Evolutionary conservation across 2,113 vertebrate species (phyloP).

Genomic region (Solenodon paradoxus): DNA sequence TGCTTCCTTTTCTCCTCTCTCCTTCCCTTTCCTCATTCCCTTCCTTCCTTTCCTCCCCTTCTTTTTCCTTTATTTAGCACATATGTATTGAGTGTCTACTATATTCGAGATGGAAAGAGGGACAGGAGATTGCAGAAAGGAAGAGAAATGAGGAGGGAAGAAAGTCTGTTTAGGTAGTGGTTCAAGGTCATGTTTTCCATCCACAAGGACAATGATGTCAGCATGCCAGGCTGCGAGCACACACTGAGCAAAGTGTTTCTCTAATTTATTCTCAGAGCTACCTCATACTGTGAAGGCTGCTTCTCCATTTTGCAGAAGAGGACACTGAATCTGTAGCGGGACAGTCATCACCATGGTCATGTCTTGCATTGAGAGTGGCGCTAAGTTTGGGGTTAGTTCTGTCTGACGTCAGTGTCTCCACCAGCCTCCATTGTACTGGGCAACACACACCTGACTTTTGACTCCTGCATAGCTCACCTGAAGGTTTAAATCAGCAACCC

Average conservation of each 20-base stretch:
- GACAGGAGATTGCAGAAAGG: neutral
- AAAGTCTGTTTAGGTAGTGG: neutral
- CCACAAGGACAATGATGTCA: neutral
- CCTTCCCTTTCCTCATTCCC: too few relatives aligned
- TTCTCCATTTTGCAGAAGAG: neutral
- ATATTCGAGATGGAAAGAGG: neutral
- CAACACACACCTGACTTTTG: neutral
- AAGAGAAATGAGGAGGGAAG: neutral
- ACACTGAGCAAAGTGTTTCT: neutral
- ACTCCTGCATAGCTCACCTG: neutral
- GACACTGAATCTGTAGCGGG: neutral
- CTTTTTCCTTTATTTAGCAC: neutral
- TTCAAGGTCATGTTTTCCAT: neutral
- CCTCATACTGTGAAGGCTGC: neutral
- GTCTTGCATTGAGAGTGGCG: too few relatives aligned
- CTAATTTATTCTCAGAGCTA: neutral
- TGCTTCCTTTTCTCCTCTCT: neutral
- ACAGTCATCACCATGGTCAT: neutral
- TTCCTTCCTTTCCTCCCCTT: too few relatives aligned
- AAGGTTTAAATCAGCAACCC: neutral
- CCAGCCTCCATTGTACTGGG: neutral
- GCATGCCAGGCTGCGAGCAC: neutral
- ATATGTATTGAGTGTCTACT: neutral
- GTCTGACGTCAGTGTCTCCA: neutral
- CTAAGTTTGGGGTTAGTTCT: too few relatives aligned